Base-by-base conservation (phyloP, 2,888 invertebrate species). In the Ophion ellenae region DNA sequence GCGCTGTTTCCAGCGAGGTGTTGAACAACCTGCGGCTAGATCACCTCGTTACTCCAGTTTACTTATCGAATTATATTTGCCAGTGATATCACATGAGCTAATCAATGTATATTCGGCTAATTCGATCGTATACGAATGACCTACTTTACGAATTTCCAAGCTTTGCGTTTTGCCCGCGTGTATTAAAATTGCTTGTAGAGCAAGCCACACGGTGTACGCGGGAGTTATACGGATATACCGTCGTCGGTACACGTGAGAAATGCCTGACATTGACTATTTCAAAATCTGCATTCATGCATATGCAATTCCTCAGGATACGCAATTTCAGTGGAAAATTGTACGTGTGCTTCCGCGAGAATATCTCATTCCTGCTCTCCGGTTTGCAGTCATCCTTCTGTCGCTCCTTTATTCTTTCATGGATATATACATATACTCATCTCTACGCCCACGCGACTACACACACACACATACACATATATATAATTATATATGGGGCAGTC, bases 281-380 rank as follows among this genome's bases (percentile, higher is more conserved):
- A 81, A 86, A 86, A 86, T 86, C 78, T 83, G 83, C 86, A 86
- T 86, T 81, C 78, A 83, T 86, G 86, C 86, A 86, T 86, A 86
- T 81, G 86, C 83, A 86, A 81, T 77, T 78, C 69, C 63, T 67
- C 28, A 67, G 78, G 47, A 77, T 81, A 81, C 81, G 81, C 86
- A 78, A 86, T 83, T 86, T 83, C 83, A 40, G 83, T 78, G 66
- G 81, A 86, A 86, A 86, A 86, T 86, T 83, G 83, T 81, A 75
- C 83, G 69, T 80, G 84, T 66, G 24, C 79, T 84, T 79, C 73
- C 73, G 57, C 69, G 67, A 70, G 82, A 40, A 84, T 81, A 84
- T 84, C 77, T 84, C 77, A 74, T 75, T 80, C 70, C 77, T 73
- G 28, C 61, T 59, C 80, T 73, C 59, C 53, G 59, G 32, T 63